Conservation (phyloP, 2,113 vertebrate genomes). For the Furnarius figulus region DNA sequence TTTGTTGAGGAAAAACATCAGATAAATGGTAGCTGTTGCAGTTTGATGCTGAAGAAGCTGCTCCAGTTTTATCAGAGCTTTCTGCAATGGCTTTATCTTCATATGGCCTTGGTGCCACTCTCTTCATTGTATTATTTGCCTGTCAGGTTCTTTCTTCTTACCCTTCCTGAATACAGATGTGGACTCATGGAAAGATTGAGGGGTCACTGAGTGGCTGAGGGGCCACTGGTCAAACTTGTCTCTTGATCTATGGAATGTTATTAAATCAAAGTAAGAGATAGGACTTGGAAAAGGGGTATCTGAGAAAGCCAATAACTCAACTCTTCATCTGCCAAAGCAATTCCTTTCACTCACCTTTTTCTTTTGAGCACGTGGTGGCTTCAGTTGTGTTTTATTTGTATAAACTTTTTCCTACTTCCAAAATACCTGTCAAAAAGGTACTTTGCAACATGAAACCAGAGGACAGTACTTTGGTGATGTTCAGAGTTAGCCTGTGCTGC, state of each 20-base stretch:
- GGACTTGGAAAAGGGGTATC: slow-evolving; percentile 13
- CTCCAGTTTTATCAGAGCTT: background rate
- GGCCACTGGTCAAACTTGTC: background rate
- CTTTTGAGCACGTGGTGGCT: background rate
- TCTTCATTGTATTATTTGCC: background rate
- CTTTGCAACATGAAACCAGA: background rate
- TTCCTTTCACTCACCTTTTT: background rate
- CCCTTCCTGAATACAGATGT: background rate
- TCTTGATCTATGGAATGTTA: slow-evolving; percentile 42
- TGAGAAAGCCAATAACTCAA: slow-evolving; percentile 10
- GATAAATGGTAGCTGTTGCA: background rate
- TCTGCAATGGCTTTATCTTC: background rate
- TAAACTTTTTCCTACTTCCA: background rate
- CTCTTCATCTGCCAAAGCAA: slow-evolving; percentile 4
- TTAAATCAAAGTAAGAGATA: slow-evolving; percentile 40
- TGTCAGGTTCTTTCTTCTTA: background rate
- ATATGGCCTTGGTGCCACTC: background rate
- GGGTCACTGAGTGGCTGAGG: background rate
- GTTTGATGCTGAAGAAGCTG: background rate
- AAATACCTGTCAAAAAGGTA: background rate
- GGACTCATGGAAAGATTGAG: background rate
- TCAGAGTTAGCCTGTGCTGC: background rate
- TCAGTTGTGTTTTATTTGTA: background rate
- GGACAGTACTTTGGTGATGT: background rate
- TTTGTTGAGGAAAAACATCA: background rate